These are phyloP conservation scores for Platynereis dumerilii DNA, from an alignment of 2,888 invertebrate genomes.

Conservation along the genomic window DNA sequence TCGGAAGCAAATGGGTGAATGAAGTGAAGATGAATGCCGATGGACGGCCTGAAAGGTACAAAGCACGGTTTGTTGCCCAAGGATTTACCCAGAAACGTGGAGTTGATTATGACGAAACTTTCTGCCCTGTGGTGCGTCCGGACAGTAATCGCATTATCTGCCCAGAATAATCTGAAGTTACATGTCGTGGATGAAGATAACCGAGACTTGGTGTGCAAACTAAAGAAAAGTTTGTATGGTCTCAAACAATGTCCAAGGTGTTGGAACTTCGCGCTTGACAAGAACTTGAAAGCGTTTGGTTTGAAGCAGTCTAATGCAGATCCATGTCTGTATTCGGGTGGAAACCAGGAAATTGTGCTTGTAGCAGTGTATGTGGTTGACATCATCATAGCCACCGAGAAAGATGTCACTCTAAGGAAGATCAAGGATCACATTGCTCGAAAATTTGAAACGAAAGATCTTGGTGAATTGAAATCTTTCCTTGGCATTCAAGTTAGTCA, in stretches of 20 bases:
- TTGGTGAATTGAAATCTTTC: conserved; percentile 25
- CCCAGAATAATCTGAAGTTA: no score
- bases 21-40: no score
- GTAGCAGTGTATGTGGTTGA: conserved; percentile 34
- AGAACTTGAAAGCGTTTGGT: conserved; percentile 17
- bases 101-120: conserved; percentile 39
- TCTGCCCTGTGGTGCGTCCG: no score
- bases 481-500: conserved; percentile 21
- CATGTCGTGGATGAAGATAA: conserved; percentile 27
- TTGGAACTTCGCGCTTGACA: conserved; percentile 13
- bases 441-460: conserved; percentile 29
- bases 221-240: conserved; percentile 39
- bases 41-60: conserved; percentile 37
- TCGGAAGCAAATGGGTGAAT: no score
- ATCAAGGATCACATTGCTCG: conserved; percentile 13
- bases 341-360: no score
- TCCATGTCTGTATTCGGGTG: no score
- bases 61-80: no score
- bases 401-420: conserved; percentile 16
- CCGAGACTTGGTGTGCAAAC: conserved; percentile 33
- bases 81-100: conserved; percentile 35
- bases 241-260: no score
- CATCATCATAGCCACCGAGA: conserved; percentile 21
- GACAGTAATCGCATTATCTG: conserved; percentile 34
- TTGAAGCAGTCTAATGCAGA: conserved; percentile 29